phyloP scores from a whole-genome alignment of 2,888 invertebrate genomes.

The Andrena hattorfiana region DNA sequence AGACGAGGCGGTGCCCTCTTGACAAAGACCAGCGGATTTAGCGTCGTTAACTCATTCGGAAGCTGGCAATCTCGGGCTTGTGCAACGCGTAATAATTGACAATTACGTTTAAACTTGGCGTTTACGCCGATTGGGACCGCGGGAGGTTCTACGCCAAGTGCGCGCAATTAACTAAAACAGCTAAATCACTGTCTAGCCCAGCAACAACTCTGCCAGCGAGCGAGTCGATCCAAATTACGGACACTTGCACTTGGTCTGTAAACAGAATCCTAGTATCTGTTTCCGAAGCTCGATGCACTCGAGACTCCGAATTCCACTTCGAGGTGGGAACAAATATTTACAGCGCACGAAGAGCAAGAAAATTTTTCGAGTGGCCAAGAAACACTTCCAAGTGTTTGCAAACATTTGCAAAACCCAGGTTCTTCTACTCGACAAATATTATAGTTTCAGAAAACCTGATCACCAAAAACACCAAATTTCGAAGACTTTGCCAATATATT shows the following conservation, averaged over 20 bases:
- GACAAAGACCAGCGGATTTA: constrained; percentile 55
- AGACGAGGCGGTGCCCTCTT: constrained; percentile 22
- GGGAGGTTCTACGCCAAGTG: constrained; percentile 18
- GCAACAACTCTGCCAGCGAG: not conserved
- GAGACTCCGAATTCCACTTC: not conserved
- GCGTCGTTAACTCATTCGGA: constrained; percentile 69
- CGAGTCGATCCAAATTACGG: not conserved
- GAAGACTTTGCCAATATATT: not conserved
- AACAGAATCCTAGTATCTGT: not conserved
- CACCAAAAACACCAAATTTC: not conserved
- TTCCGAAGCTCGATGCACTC: not conserved
- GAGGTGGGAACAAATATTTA: not conserved
- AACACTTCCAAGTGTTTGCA: not conserved
- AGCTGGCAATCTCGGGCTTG: constrained; percentile 72
- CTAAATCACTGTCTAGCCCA: not conserved
- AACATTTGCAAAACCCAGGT: constrained; percentile 2
- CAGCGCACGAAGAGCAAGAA: not conserved
- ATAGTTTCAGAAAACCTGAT: not conserved
- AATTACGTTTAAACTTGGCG: constrained; percentile 75
- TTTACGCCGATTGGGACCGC: constrained; percentile 52
- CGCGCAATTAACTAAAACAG: constrained; percentile 20
- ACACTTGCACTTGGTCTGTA: not conserved
- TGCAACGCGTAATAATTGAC: constrained; percentile 77
- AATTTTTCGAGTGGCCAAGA: not conserved
- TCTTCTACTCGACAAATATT: not conserved